Base-by-base conservation (phyloP, 2,113 vertebrate species). In the Aix galericulata region DNA sequence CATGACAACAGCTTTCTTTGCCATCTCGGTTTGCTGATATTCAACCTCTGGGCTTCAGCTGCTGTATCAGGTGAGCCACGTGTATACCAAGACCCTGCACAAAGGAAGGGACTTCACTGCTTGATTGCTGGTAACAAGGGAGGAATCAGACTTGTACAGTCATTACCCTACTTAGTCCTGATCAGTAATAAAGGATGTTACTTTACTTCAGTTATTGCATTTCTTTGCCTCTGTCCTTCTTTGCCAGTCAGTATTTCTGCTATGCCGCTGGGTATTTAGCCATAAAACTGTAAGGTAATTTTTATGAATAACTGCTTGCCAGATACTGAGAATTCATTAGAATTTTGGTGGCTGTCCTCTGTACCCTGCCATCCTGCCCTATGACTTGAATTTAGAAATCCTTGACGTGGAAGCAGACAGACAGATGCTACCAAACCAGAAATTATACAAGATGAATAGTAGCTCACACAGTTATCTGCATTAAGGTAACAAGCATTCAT, bases 101-200 rank as follows among this genome's bases (percentile, higher is more conserved):
- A 7, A 82, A 82, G 68, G 84, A 86, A 75, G n/a, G 34, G 20
- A 56, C 26, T 80, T 82, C 82, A 71, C 89, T 89, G 69, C 52
- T 79, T 62, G 76, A 82, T 38, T 91, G 52, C 85, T 88, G 91
- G 86, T 93, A 91, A 63, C 7, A 72, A 82, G 64, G 82, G 59
- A 48, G 40, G 82, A 91, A 95, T 95, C 82, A 96, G 86, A 29
- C 34, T 29, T 26, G n/a, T 66, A 89, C 3, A 1, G 58, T 82
- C 94, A 94, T 94, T 75, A 83, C 56, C 67, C 72, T 80, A 55
- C 68, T 92, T 18, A 82, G 87, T 88, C 87, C 63, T 80, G 64
- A 55, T 91, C 63, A 26, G 42, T 7, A 15, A 16, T 11, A 52
- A 44, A 69, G 89, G 82, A 73, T 94, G 79, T 29, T 92, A 36